phyloP scores from a whole-genome alignment of 2,113 vertebrate species.

The Cercopithecus mona region DNA sequence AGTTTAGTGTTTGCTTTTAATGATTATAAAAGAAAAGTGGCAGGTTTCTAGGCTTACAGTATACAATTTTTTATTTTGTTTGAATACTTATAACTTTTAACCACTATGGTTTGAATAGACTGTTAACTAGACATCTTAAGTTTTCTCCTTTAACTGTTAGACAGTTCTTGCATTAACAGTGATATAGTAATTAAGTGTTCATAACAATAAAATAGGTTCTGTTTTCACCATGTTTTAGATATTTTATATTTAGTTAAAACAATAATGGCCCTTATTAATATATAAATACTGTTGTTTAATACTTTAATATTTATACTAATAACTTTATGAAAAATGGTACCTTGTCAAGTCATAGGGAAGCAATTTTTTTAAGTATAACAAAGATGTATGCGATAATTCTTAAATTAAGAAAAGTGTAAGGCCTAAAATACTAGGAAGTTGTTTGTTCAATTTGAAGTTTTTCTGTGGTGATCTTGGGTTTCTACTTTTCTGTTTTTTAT shows the following conservation, averaged over 20 bases:
- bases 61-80: not conserved
- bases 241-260: conserved; percentile 19
- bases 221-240: not conserved
- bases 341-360: not conserved
- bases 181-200: not conserved
- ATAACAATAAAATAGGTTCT: not conserved
- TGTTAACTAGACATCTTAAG: not conserved
- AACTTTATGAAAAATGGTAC: not conserved
- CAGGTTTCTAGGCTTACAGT: not conserved
- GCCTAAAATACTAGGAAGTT: not conserved
- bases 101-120: not conserved
- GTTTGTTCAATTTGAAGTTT: conserved; percentile 1
- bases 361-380: not conserved
- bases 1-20: not conserved
- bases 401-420: conserved; percentile 33
- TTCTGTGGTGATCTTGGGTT: conserved; percentile 33
- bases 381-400: not conserved
- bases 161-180: not conserved
- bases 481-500: conserved; percentile 54
- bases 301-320: not conserved
- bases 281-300: not conserved
- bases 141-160: not conserved
- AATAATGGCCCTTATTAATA: not conserved
- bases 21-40: not conserved
- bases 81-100: conserved; percentile 37